phyloP scores from a whole-genome alignment of 2,113 vertebrate genomes.

The Serilophus lunatus region DNA sequence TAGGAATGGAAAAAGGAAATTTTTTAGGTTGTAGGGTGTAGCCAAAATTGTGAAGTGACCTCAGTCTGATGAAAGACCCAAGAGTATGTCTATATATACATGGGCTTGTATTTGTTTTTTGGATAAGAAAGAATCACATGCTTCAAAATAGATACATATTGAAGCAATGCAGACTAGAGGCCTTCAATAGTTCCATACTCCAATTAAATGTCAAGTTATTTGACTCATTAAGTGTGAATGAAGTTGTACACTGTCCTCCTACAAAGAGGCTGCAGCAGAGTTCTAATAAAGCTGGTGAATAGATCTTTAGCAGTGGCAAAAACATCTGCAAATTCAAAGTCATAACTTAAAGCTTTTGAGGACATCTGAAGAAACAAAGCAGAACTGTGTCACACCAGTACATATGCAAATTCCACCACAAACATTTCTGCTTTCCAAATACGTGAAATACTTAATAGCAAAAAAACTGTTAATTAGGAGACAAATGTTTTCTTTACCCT shows the following conservation, averaged over 20 bases:
- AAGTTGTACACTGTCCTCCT: background rate
- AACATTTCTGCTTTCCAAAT: background rate
- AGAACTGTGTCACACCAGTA: background rate
- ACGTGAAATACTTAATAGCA: background rate
- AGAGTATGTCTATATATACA: background rate
- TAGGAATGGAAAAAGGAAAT: background rate
- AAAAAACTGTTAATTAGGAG: constrained; percentile 9
- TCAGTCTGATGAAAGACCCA: background rate
- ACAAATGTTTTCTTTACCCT: background rate
- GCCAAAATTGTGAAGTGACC: background rate
- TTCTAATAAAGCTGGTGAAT: background rate
- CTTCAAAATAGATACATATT: background rate
- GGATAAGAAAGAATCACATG: background rate
- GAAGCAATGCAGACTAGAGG: background rate
- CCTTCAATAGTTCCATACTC: background rate
- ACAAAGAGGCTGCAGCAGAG: background rate
- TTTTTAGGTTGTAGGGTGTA: background rate
- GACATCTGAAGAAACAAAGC: background rate
- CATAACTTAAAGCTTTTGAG: background rate
- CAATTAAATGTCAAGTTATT: background rate
- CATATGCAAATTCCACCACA: background rate
- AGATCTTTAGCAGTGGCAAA: background rate
- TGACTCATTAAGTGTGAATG: background rate
- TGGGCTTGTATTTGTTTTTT: background rate
- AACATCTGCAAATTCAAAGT: background rate